Evolutionary conservation across 2,888 invertebrate species (phyloP), one percentile per base, ranked within the genome.

Genomic region (Pristionchus japonicus): DNA sequence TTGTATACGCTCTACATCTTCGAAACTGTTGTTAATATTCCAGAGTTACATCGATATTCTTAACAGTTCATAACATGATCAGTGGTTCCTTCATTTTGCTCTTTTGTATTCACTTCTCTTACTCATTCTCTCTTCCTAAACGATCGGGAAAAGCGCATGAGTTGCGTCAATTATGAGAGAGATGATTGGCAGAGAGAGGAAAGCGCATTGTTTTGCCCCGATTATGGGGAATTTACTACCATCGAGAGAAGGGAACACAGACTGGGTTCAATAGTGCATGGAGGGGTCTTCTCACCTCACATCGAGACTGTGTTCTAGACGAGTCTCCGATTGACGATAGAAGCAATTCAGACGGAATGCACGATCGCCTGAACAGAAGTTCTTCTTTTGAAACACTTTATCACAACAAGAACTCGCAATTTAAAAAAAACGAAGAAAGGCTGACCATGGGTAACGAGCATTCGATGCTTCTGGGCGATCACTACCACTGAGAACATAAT

Each of bases 401-500:
- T 57, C 20, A 4, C 57, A 15, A 23, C 20, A 57, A 57, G 13
- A 57, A 9, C 47, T 1, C 49, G 7, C 20, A 57, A 15, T n/a
- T 61, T 61, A 61, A 20, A 7, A 4, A 23, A 11, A 6, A 20
- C 17, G 11, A 57, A 13, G 64, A 64, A 3, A 31, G 6, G 15
- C 47, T n/a, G 11, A 87, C 87, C 87, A 27, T 91, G 40, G 0
- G 94, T 94, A 64, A 94, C 90, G 87, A 94, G 92, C n/a, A 93
- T 84, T 3, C 91, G 93, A 88, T 94, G 94, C 70, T 93, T 92
- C 88, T 94, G 93, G 11, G 93, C 91, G 57, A 94, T 91, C 7
- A 94, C 91, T 6, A 92, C 91, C 13, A 92, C 91, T 40, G 91
- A 91, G 88, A 92, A 93, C 85, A 89, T 88, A 34, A 93, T 89